Conservation (phyloP, 53 echinoderm and acorn worm species). For the Astropecten irregularis region DNA sequence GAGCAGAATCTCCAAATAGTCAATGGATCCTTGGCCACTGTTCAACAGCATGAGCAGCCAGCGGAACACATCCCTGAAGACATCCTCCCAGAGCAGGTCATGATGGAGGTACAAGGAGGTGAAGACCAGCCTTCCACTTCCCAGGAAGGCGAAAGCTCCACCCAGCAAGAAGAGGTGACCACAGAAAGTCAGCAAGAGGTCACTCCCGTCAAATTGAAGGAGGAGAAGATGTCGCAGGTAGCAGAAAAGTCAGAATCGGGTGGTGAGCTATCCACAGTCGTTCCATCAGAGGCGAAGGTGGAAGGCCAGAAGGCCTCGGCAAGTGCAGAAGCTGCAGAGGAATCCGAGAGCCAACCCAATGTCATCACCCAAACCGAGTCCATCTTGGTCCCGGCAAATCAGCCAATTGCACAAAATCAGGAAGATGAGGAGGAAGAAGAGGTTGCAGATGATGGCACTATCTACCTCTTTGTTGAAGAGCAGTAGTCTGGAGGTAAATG, state of each 20-base stretch:
- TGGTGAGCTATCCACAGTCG: slow-evolving; percentile 15
- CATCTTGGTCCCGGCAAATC: slow-evolving; percentile 51
- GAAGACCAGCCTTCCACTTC: slow-evolving; percentile 29
- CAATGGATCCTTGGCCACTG: slow-evolving; percentile 81
- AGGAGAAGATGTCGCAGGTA: slow-evolving; percentile 41
- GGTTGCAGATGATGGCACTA: slow-evolving; percentile 90
- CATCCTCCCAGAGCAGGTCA: slow-evolving; percentile 60
- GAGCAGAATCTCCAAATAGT: slow-evolving; percentile 88
- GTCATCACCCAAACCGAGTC: slow-evolving; percentile 44
- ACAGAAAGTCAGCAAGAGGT: slow-evolving; percentile 5
- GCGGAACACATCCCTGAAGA: slow-evolving; percentile 26
- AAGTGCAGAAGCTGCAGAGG: neutral
- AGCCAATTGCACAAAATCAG: slow-evolving; percentile 24
- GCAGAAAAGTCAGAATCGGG: slow-evolving; percentile 10
- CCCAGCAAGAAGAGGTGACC: slow-evolving; percentile 12
- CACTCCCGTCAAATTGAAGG: slow-evolving; percentile 22
- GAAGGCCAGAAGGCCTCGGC: slow-evolving; percentile 12
- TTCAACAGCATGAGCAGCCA: slow-evolving; percentile 53
- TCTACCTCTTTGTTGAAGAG: slow-evolving; percentile 99
- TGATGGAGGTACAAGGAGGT: slow-evolving; percentile 67
- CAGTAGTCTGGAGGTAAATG: slow-evolving; percentile 39
- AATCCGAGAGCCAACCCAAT: slow-evolving; percentile 28
- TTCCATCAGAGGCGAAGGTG: slow-evolving; percentile 8
- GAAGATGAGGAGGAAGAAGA: slow-evolving; percentile 69
- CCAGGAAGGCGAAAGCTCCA: slow-evolving; percentile 6